These are phyloP conservation scores for Polyergus mexicanus DNA, from an alignment of 1,140 invertebrate species.

Conservation along the genomic window DNA sequence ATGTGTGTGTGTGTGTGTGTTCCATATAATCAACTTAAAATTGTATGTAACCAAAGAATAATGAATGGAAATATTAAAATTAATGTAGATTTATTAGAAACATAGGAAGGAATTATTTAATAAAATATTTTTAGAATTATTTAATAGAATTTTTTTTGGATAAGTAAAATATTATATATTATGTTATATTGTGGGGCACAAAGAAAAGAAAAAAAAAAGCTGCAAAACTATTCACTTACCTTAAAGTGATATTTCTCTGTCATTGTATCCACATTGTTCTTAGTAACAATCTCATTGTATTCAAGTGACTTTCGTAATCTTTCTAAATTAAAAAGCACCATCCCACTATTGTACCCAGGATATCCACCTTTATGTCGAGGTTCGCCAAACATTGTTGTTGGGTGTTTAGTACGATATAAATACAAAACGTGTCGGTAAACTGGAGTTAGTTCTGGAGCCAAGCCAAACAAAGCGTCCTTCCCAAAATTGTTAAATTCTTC, in stretches of 20 bases:
- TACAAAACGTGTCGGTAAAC: slow-evolving; percentile 94
- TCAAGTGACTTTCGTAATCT: slow-evolving; percentile 89
- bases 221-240: slow-evolving; percentile 68
- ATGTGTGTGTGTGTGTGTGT: no score
- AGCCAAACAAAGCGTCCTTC: slow-evolving; percentile 89
- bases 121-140: no score
- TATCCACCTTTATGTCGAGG: slow-evolving; percentile 88
- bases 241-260: slow-evolving; percentile 91
- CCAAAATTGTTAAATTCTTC: slow-evolving; percentile 90
- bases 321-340: slow-evolving; percentile 91
- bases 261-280: slow-evolving; percentile 87
- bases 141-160: no score
- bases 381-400: slow-evolving; percentile 88
- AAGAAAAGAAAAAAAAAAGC: not conserved
- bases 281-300: slow-evolving; percentile 88
- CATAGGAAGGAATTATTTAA: no score
- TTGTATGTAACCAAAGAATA: no score
- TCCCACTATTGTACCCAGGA: slow-evolving; percentile 94
- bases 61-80: no score
- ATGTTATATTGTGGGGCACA: no score
- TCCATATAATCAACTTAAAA: no score
- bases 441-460: slow-evolving; percentile 92
- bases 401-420: slow-evolving; percentile 89
- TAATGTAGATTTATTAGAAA: no score
- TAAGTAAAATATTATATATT: no score